These are phyloP conservation scores for Rhizoglyphus robini DNA, from an alignment of 1,140 invertebrate species.

Conservation along the genomic window DNA sequence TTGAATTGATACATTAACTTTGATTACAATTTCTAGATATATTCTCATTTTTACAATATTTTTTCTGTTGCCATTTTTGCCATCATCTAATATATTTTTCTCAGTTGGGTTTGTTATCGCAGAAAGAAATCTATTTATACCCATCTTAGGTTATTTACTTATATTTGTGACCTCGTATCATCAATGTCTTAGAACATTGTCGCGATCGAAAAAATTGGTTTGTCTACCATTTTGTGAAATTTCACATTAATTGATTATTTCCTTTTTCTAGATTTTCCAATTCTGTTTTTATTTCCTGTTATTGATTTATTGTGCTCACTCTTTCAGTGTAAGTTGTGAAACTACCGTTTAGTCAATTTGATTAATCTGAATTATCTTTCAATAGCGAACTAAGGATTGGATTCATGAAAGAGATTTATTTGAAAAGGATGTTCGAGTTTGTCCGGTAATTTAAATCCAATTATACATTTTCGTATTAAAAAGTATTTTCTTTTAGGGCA, in stretches of 20 bases:
- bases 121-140: conserved; percentile 7
- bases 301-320: neutral
- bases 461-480: too few species aligned
- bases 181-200: neutral
- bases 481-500: too few species aligned
- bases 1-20: conserved; percentile 3
- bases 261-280: conserved; percentile 23
- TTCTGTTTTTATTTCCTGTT: conserved; percentile 23
- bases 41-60: conserved; percentile 45
- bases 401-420: conserved; percentile 56
- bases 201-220: neutral
- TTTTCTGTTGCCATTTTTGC: conserved; percentile 76
- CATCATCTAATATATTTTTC: conserved; percentile 85
- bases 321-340: too few species aligned
- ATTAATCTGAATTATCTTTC: conserved; percentile 34
- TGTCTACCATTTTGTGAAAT: neutral
- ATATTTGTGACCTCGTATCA: neutral
- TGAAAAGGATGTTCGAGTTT: conserved; percentile 53
- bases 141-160: neutral
- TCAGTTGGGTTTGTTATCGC: conserved; percentile 74
- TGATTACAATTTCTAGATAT: conserved; percentile 39
- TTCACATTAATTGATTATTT: neutral
- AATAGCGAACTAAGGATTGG: conserved; percentile 62
- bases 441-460: too few species aligned
- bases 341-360: too few species aligned